Conservation (phyloP, 2,888 invertebrate species). For the Atethmia centrago region DNA sequence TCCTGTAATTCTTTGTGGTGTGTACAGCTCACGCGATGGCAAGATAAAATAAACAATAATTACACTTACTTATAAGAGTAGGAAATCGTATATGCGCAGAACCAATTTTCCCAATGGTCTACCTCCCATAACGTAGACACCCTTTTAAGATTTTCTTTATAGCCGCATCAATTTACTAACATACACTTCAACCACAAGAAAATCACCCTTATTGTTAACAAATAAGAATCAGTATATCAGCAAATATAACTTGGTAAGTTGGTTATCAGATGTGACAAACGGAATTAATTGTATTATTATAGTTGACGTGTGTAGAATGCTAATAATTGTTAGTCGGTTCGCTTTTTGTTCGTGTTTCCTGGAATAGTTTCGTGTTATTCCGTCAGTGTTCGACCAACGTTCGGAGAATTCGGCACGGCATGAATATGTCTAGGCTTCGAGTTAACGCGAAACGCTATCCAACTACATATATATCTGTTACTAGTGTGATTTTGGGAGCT, state of each 20-base stretch:
- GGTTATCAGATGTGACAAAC: conserved; percentile 74
- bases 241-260: conserved; percentile 61
- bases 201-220: conserved; percentile 46
- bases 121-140: conserved; percentile 79
- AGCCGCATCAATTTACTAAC: conserved; percentile 52
- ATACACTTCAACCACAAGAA: neutral
- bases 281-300: conserved; percentile 90
- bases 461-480: conserved; percentile 53
- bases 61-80: conserved; percentile 41
- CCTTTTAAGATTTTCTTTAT: conserved; percentile 76
- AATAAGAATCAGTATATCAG: conserved; percentile 55
- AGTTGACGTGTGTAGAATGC: conserved; percentile 78
- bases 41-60: conserved; percentile 34
- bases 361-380: conserved; percentile 80
- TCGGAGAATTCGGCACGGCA: conserved; percentile 73
- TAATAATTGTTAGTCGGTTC: conserved; percentile 75
- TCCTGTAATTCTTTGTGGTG: neutral
- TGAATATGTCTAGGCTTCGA: conserved; percentile 66
- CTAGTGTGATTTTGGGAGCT: conserved; percentile 43
- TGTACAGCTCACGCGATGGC: neutral
- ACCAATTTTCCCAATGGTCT: conserved; percentile 76
- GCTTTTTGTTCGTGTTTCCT: conserved; percentile 77
- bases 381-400: conserved; percentile 71
- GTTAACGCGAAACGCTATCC: conserved; percentile 57
- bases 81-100: conserved; percentile 61